phyloP scores from a whole-genome alignment of 2,888 invertebrate species.

The Griposia aprilina region DNA sequence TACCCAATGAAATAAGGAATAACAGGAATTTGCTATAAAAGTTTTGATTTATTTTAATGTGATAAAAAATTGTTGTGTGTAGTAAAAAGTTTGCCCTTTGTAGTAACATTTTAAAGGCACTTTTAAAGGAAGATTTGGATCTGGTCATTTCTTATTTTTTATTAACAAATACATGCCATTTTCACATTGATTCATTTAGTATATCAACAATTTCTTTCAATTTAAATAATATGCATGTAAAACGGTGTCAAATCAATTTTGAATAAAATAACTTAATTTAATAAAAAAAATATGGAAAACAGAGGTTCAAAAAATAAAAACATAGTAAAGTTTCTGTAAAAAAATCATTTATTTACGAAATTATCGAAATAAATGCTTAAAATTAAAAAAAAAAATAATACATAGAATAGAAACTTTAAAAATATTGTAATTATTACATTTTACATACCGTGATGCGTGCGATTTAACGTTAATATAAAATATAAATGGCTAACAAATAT shows the following conservation, averaged over 20 bases:
- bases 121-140: conserved; percentile 21
- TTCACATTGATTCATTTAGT: not conserved
- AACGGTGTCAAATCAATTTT: not conserved
- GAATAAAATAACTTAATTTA: not conserved
- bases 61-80: not conserved
- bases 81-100: not conserved
- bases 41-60: not conserved
- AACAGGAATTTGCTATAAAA: not conserved
- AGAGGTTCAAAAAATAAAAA: conserved; percentile 28
- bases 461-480: conserved; percentile 52
- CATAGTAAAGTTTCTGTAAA: conserved; percentile 41
- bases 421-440: conserved; percentile 52
- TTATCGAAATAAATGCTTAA: conserved; percentile 63
- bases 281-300: not conserved
- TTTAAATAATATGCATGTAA: not conserved
- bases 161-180: conserved; percentile 11
- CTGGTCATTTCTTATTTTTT: not conserved
- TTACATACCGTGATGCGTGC: conserved; percentile 53
- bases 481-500: conserved; percentile 65
- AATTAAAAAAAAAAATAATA: conserved; percentile 47
- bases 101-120: conserved; percentile 30
- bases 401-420: conserved; percentile 39
- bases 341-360: conserved; percentile 62
- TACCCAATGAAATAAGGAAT: not conserved
- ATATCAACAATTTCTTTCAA: not conserved